Evolutionary conservation across 2,888 invertebrate species (phyloP), one percentile per base, ranked within the genome.

Genomic region (Cataglyphis livida): DNA sequence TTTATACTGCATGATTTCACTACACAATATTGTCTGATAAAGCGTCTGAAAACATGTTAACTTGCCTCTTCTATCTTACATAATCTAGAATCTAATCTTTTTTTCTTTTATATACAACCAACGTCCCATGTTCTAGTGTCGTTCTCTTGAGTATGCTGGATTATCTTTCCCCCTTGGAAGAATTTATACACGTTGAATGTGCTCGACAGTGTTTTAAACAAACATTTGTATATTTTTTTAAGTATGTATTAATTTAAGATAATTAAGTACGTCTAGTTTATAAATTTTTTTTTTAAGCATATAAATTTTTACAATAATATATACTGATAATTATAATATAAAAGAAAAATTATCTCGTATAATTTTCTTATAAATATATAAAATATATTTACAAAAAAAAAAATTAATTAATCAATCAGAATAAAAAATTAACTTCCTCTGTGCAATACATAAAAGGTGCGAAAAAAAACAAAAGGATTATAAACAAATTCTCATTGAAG

Each of bases 21-120:
- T 51, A 48, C 18, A 10, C 7, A 15, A 65, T 85, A 85, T 85
- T 78, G 82, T 38, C 59, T 71, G 32, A 44, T 54, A 84, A n/a
- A 78, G 83, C 66, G 83, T 85, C 87, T 51, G 81, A 87, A 83
- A 79, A 79, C 85, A 82, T 82, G 85, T 81, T 75, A 85, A 54
- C 44, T 73, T 41, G 48, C 32, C 48, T 51, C 65, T 73, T 51
- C 51, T 66, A 73, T 59, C 62, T 21, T 70, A 75, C 73, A 35
- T 44, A 32, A 70, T 68, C 28, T 28, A 12, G n/a, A 65, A 54
- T 41, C 61, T 28, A 28, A 28, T 28, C 28, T 28, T 28, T 62
- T 25, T 44, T 73, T 61, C 61, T n/a, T 38, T 81, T 71, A 35
- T 18, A 54, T 21, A 54, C 51, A n/a, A 62, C 54, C 25, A 65